Base-by-base conservation (phyloP, 2,888 invertebrate genomes). In the Phasia obesa region DNA sequence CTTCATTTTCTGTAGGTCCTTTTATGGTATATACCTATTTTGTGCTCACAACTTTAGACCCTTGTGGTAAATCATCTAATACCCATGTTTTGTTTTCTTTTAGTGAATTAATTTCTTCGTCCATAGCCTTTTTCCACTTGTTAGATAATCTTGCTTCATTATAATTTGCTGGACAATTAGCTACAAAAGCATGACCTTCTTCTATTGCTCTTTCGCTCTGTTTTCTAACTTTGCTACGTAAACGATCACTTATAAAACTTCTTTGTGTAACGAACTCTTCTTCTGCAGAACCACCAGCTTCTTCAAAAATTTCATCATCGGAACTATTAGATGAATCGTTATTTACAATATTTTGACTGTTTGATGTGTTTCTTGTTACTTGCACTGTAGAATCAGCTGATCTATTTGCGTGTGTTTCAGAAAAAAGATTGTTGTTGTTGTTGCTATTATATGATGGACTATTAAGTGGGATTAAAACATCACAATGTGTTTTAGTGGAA, bases 91-190 rank as follows among this genome's bases (percentile, higher is more conserved):
- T 53, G 38, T 77, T 82, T 38, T 57, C 35, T 31, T 59, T 78
- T 23, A 78, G 44, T 2, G 67, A 67, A 57, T 49, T 67, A 4
- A 65, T 62, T 73, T 84, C 81, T 15, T 85, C 79, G 15, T 84
- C 78, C 81, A 81, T 82, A 19, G 82, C 82, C 19, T 57, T 25
- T 59, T 76, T 82, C 83, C 81, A 84, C 9, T 83, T 77, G 23
- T 69, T 49, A 2, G 38, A 42, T 47, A 62, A 19, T 27, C 25
- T 57, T 57, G 78, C 80, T 23, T 70, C 71, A 42, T 64, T 53
- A 67, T 76, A 70, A 47, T 57, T 65, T 59, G 59, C 2, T 42
- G 65, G 64, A 31, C 42, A 57, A 25, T 64, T 74, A 53, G 70
- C 70, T 23, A 59, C 49, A 71, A 71, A 71, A 59, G 59, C 59